These are phyloP conservation scores for Rhogogaster chlorosoma DNA, from an alignment of 2,888 invertebrate genomes.

Conservation along the genomic window DNA sequence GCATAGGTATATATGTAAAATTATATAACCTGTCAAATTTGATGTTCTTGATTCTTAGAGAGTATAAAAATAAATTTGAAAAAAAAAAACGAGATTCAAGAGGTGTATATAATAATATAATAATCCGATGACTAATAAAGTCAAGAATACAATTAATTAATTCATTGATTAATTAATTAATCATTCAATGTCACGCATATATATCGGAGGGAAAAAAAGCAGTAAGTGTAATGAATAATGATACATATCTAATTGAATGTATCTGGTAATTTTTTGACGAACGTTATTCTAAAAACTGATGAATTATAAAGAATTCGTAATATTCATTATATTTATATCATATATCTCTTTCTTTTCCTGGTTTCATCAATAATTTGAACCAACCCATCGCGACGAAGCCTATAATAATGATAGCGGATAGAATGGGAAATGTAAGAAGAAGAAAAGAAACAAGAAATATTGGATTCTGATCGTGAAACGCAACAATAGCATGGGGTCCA, in stretches of 20 bases:
- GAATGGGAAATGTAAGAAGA: neutral
- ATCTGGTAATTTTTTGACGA: too few relatives aligned
- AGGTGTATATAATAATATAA: neutral
- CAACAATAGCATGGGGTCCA: neutral
- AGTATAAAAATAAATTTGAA: too few relatives aligned
- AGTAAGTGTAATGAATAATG: too few relatives aligned
- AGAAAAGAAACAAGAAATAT: neutral
- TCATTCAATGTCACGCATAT: neutral
- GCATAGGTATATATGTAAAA: too few relatives aligned
- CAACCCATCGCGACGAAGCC: too few relatives aligned
- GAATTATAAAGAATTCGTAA: neutral
- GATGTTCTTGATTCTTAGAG: too few relatives aligned
- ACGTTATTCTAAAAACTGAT: neutral
- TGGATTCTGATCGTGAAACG: neutral
- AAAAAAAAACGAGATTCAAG: too few relatives aligned
- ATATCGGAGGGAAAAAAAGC: neutral
- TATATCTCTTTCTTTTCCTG: too few relatives aligned
- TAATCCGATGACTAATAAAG: neutral
- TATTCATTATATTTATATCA: neutral
- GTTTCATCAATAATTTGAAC: neutral
- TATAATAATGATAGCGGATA: neutral
- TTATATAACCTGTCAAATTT: too few relatives aligned
- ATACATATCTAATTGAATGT: too few relatives aligned
- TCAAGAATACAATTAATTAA: neutral
- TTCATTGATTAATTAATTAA: neutral